phyloP scores from a whole-genome alignment of 2,113 vertebrate genomes.

The Tachysurus vachellii region DNA sequence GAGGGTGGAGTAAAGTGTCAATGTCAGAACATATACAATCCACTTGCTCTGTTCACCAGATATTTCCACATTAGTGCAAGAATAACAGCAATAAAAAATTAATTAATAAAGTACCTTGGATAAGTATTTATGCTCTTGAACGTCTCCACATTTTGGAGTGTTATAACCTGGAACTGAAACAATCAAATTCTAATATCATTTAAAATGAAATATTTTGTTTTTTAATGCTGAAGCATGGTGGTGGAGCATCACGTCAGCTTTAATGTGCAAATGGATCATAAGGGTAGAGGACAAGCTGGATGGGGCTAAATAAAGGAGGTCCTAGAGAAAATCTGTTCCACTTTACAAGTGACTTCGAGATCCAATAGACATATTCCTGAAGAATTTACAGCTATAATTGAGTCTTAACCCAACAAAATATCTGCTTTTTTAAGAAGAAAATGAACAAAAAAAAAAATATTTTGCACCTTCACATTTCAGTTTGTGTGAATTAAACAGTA shows the following conservation, averaged over 20 bases:
- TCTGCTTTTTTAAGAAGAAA: not conserved
- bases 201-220: not conserved
- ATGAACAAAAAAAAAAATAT: not conserved
- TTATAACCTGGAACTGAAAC: not conserved
- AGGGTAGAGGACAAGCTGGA: not conserved
- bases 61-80: not conserved
- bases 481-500: not conserved
- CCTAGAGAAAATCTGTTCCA: not conserved
- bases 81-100: not conserved
- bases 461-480: not conserved
- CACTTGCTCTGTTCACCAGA: not conserved
- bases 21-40: not conserved
- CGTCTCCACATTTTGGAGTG: not conserved
- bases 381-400: not conserved
- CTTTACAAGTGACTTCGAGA: not conserved
- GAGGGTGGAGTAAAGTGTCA: not conserved
- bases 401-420: not conserved
- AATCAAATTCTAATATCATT: not conserved
- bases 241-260: not conserved
- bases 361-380: not conserved
- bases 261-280: not conserved
- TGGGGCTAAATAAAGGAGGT: not conserved
- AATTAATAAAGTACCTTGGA: not conserved
- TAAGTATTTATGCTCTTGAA: not conserved
- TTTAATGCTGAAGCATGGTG: not conserved